Evolutionary conservation across 2,888 invertebrate genomes (phyloP).

Genomic region (Tenthredo distinguenda): DNA sequence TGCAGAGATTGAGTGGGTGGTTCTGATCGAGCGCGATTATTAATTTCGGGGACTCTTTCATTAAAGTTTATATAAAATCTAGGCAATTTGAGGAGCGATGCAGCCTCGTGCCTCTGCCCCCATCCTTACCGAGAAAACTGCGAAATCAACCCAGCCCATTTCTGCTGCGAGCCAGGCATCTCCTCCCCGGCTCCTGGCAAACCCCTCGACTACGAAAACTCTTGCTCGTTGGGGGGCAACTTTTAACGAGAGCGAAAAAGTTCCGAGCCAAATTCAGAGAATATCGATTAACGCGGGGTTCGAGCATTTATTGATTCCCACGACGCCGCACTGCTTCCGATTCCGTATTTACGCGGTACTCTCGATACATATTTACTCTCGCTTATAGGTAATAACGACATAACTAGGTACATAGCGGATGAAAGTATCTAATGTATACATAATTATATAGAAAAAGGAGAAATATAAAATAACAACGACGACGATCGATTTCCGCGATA

Average conservation of each 20-base stretch:
- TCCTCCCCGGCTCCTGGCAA: neutral
- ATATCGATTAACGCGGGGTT: slow-evolving; percentile 39
- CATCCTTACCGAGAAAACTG: neutral
- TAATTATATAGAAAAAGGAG: neutral
- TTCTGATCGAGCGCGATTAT: slow-evolving; percentile 5
- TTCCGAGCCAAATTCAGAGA: slow-evolving; percentile 46
- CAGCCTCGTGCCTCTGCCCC: neutral
- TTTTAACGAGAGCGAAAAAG: slow-evolving; percentile 49
- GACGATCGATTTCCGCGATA: neutral
- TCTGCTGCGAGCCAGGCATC: neutral
- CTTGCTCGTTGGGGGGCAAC: slow-evolving; percentile 21
- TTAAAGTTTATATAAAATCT: slow-evolving; percentile 5
- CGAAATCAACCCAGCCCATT: slow-evolving; percentile 2
- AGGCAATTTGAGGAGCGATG: neutral
- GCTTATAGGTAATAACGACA: neutral
- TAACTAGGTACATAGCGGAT: neutral
- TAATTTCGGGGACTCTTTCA: neutral
- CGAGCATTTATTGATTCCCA: slow-evolving; percentile 20
- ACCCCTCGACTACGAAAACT: slow-evolving; percentile 39
- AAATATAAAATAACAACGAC: neutral
- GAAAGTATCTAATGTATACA: neutral
- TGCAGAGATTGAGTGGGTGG: neutral
- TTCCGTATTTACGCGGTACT: neutral
- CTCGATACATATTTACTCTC: neutral
- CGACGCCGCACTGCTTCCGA: neutral